Evolutionary conservation across 2,888 invertebrate species (phyloP).

Genomic region (Ischnus inquisitorius): DNA sequence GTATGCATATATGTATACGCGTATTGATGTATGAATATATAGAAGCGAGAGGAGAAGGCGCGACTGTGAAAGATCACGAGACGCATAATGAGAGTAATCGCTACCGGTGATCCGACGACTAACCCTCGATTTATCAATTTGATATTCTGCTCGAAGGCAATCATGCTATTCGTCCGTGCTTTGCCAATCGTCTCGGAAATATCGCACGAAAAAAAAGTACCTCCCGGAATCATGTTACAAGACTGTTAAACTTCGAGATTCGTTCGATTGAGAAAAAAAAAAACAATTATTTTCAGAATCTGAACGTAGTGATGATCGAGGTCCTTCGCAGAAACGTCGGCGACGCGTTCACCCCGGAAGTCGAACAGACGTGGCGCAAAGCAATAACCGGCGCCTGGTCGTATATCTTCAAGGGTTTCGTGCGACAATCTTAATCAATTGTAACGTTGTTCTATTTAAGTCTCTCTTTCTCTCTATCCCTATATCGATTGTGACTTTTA

Average conservation of each 20-base stretch:
- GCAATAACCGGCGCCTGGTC: constrained; percentile 73
- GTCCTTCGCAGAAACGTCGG: constrained; percentile 85
- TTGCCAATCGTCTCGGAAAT: constrained; percentile 26
- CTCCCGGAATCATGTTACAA: background rate
- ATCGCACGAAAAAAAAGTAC: background rate
- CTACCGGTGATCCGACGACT: constrained; percentile 18
- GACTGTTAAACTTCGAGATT: too few species aligned
- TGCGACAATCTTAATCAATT: constrained; percentile 48
- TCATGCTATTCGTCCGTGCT: constrained; percentile 52
- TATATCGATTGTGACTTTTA: background rate
- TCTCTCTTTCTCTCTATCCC: background rate
- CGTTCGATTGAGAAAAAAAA: too few species aligned
- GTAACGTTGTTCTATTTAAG: constrained; percentile 2
- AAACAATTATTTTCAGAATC: constrained; percentile 83
- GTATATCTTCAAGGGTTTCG: constrained; percentile 65
- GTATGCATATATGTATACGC: background rate
- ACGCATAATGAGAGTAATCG: constrained; percentile 52
- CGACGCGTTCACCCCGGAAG: constrained; percentile 83
- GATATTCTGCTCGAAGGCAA: constrained; percentile 48
- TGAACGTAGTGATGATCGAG: constrained; percentile 83
- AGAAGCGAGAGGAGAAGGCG: background rate
- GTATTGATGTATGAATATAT: background rate
- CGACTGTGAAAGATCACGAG: constrained; percentile 53
- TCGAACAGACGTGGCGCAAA: constrained; percentile 85
- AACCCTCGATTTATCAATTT: constrained; percentile 56